Evolutionary conservation across 2,888 invertebrate genomes (phyloP).

Genomic region (Xanthorhoe spadicearia): DNA sequence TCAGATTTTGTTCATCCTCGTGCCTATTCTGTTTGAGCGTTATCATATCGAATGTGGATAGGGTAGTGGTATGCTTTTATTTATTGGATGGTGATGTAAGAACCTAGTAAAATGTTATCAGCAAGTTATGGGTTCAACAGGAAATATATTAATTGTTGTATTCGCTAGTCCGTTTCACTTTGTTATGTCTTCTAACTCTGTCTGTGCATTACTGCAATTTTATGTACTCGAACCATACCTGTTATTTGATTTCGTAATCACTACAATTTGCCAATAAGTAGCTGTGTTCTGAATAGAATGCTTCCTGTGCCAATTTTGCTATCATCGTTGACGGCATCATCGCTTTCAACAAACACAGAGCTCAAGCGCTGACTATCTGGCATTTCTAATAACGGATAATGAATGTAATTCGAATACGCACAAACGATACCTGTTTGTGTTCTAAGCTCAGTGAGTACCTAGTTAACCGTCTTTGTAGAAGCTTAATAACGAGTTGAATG

Average conservation of each 20-base stretch:
- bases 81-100: slow-evolving; percentile 24
- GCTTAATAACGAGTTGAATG: background rate
- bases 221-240: slow-evolving; percentile 10
- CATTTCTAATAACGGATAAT: slow-evolving; percentile 16
- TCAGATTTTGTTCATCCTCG: slow-evolving; percentile 50
- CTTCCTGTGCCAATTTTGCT: slow-evolving; percentile 35
- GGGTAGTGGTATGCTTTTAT: slow-evolving; percentile 10
- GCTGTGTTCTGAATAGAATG: slow-evolving; percentile 28
- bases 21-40: slow-evolving; percentile 49
- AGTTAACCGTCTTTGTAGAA: background rate
- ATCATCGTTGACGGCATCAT: slow-evolving; percentile 34
- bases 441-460: background rate
- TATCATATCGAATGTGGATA: slow-evolving; percentile 43
- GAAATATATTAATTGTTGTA: slow-evolving; percentile 24
- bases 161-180: slow-evolving; percentile 16
- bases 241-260: slow-evolving; percentile 28
- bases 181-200: slow-evolving; percentile 19
- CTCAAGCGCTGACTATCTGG: slow-evolving; percentile 28
- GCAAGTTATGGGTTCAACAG: slow-evolving; percentile 14
- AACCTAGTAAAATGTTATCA: slow-evolving; percentile 16
- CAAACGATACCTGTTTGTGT: slow-evolving; percentile 6
- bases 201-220: slow-evolving; percentile 14
- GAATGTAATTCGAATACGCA: slow-evolving; percentile 7
- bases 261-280: slow-evolving; percentile 31
- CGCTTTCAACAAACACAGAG: slow-evolving; percentile 28